Evolutionary conservation across 2,113 vertebrate species (phyloP).

Genomic region (Maylandia zebra): DNA sequence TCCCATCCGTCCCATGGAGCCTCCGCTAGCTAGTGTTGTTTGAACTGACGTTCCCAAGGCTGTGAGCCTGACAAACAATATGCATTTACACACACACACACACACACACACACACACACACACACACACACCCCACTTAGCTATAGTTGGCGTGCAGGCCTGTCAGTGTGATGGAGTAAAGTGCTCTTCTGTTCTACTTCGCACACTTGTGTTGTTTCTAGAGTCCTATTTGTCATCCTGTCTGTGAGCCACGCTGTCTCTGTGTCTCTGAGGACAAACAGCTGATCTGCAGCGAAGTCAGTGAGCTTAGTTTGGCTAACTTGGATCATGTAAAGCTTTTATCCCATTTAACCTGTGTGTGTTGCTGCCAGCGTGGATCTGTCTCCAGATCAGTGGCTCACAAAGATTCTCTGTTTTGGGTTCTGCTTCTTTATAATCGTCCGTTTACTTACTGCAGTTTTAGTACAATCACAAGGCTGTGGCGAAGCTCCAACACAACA

Average conservation of each 20-base stretch:
- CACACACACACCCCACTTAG: neutral
- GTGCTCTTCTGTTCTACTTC: neutral
- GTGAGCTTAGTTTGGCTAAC: neutral
- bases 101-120: too few relatives aligned
- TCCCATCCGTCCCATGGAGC: neutral
- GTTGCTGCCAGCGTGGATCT: neutral
- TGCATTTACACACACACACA: neutral
- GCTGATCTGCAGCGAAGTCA: neutral
- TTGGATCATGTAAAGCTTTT: neutral
- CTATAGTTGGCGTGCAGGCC: neutral
- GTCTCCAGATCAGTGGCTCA: neutral
- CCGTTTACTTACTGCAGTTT: neutral
- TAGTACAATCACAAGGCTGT: neutral
- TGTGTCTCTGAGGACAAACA: neutral
- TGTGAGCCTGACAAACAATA: too few relatives aligned
- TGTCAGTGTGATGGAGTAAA: slow-evolving; percentile 3
- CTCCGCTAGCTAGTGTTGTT: neutral
- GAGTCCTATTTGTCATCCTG: neutral
- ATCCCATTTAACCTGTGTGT: neutral
- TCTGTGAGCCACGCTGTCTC: neutral
- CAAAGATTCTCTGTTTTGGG: neutral
- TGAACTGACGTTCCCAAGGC: too few relatives aligned
- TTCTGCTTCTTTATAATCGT: neutral
- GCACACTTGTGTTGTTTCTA: neutral
- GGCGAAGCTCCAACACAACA: neutral